Conservation (phyloP, 1,140 invertebrate genomes). For the Melanaphis sacchari region DNA sequence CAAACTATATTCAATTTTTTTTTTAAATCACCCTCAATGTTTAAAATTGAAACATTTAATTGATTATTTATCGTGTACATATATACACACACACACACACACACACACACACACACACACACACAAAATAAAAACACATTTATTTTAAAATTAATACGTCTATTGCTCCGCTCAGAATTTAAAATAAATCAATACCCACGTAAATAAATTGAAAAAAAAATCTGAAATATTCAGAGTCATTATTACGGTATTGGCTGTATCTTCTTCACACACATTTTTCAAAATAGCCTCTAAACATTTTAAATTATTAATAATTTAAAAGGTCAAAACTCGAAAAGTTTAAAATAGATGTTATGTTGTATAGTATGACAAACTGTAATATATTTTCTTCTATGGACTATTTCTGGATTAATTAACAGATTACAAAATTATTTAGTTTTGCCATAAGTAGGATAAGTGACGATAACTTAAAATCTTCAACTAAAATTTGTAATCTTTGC, state of each 20-base stretch:
- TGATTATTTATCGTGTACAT: too few species aligned
- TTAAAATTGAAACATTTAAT: too few species aligned
- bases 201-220: not conserved
- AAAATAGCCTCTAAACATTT: not conserved
- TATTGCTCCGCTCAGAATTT: too few species aligned
- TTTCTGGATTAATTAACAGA: not conserved
- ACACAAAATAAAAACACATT: too few species aligned
- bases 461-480: not conserved
- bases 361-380: not conserved
- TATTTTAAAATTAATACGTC: too few species aligned
- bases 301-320: not conserved
- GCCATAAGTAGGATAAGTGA: not conserved
- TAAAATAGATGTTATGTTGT: not conserved
- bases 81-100: too few species aligned
- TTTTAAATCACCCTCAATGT: too few species aligned
- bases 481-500: not conserved
- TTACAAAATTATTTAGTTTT: conserved; percentile 16
- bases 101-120: too few species aligned
- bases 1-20: too few species aligned
- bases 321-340: not conserved
- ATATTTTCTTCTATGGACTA: not conserved
- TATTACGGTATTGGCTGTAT: not conserved
- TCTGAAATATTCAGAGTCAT: not conserved
- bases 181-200: not conserved
- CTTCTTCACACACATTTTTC: not conserved